phyloP scores from a whole-genome alignment of 2,797 vertebrate species.

The Xyrichtys novacula region DNA sequence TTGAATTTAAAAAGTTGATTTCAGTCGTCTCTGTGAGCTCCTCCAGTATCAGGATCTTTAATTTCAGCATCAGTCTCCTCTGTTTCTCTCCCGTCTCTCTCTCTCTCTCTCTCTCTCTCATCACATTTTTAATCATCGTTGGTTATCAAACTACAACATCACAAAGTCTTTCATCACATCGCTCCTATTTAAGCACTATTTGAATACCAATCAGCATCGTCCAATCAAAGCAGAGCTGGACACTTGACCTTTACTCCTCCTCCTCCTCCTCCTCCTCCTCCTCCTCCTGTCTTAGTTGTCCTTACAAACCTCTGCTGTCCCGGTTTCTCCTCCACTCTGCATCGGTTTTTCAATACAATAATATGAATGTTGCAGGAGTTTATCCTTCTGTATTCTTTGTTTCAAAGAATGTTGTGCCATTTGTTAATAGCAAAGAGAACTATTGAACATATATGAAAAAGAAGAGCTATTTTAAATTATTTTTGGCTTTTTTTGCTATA shows the following conservation, averaged over 20 bases:
- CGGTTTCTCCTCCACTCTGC: slow-evolving; percentile 81
- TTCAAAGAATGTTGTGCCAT: slow-evolving; percentile 99
- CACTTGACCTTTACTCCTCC: too few relatives aligned
- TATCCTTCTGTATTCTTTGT: slow-evolving; percentile 96
- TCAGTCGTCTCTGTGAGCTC: too few relatives aligned
- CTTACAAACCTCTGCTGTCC: slow-evolving; percentile 84
- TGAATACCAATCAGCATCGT: slow-evolving; percentile 43
- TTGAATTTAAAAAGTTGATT: slow-evolving; percentile 17
- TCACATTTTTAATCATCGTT: slow-evolving; percentile 3
- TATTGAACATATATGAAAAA: slow-evolving; percentile 99
- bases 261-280: slow-evolving; percentile 25
- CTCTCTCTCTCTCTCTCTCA: slow-evolving; percentile 18
- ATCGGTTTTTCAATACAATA: slow-evolving; percentile 89
- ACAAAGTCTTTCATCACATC: slow-evolving; percentile 36
- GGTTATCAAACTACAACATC: slow-evolving; percentile 23
- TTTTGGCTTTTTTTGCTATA: slow-evolving; percentile 99
- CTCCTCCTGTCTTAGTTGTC: slow-evolving; percentile 80
- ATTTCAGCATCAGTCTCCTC: too few relatives aligned
- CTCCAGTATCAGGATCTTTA: too few relatives aligned
- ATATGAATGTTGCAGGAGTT: slow-evolving; percentile 99
- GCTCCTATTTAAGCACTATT: slow-evolving; percentile 34
- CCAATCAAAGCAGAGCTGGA: slow-evolving; percentile 58
- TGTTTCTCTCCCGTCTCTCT: slow-evolving; percentile 33
- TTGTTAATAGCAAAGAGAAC: slow-evolving; percentile 99
- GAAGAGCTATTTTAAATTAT: slow-evolving; percentile 99